Evolutionary conservation across 2,113 vertebrate species (phyloP).

Genomic region (Gallinago undulata): DNA sequence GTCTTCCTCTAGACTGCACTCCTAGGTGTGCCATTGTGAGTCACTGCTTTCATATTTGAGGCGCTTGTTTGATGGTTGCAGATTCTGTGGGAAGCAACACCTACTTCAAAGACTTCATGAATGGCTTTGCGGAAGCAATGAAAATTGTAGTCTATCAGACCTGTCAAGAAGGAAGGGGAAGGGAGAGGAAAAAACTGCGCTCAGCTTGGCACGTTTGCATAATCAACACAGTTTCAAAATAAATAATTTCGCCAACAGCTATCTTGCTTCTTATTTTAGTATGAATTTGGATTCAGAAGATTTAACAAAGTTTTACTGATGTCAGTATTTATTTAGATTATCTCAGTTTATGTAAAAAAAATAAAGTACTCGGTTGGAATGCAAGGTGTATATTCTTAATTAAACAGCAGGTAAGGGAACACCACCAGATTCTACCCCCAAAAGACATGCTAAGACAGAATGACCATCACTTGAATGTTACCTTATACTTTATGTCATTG

Average conservation of each 20-base stretch:
- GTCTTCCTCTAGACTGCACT: slow-evolving; percentile 83
- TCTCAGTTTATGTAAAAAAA: background rate
- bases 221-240: background rate
- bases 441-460: background rate
- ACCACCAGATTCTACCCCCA: background rate
- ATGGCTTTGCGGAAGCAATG: slow-evolving; percentile 99
- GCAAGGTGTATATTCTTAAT: background rate
- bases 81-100: slow-evolving; percentile 84
- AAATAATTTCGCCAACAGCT: background rate
- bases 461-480: background rate
- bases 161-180: slow-evolving; percentile 65
- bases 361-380: background rate
- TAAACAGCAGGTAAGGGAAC: background rate
- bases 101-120: slow-evolving; percentile 98
- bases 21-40: slow-evolving; percentile 93
- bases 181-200: background rate
- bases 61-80: slow-evolving; percentile 81
- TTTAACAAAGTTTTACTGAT: background rate
- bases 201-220: background rate
- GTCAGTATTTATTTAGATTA: background rate
- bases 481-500: background rate
- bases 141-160: slow-evolving; percentile 99
- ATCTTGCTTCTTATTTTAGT: background rate
- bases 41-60: slow-evolving; percentile 88
- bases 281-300: background rate